phyloP scores from a whole-genome alignment of 23 tunicate species.

The Diplosoma virens region DNA sequence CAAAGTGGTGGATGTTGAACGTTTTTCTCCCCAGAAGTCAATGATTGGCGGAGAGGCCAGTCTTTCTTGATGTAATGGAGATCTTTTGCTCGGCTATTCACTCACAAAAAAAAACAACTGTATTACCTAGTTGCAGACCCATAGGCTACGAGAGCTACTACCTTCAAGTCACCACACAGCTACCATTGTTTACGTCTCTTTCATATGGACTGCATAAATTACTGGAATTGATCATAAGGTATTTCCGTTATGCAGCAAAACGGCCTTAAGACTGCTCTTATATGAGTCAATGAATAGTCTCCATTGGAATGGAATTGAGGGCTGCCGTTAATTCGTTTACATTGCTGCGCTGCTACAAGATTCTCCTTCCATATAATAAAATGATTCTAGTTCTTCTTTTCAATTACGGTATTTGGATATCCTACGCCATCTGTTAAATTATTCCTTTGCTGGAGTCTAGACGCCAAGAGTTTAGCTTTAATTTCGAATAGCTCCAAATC shows the following conservation, averaged over 20 bases:
- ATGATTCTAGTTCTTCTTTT: conserved; percentile 28
- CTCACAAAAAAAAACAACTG: conserved; percentile 1
- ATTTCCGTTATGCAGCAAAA: conserved; percentile 32
- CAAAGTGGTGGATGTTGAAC: conserved; percentile 10
- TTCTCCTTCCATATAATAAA: not conserved
- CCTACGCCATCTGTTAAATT: not conserved
- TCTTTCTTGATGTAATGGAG: conserved; percentile 30
- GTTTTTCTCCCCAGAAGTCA: conserved; percentile 10
- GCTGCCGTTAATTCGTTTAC: not conserved
- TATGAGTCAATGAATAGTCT: conserved; percentile 33
- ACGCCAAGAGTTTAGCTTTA: conserved; percentile 24
- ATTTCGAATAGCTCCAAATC: conserved; percentile 21
- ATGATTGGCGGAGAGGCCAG: conserved; percentile 41
- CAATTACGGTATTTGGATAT: conserved; percentile 30
- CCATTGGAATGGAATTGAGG: conserved; percentile 19
- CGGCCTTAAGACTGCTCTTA: conserved; percentile 38
- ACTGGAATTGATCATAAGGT: conserved; percentile 29
- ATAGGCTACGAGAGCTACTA: not conserved
- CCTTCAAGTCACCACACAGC: not conserved
- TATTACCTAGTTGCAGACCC: conserved; percentile 7
- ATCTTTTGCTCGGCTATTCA: conserved; percentile 43
- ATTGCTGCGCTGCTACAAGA: conserved; percentile 3
- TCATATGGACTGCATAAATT: conserved; percentile 14
- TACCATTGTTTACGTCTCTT: conserved; percentile 17
- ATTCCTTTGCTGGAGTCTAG: conserved; percentile 43